phyloP scores from a whole-genome alignment of 2,113 vertebrate genomes.

The Mohoua ochrocephala region DNA sequence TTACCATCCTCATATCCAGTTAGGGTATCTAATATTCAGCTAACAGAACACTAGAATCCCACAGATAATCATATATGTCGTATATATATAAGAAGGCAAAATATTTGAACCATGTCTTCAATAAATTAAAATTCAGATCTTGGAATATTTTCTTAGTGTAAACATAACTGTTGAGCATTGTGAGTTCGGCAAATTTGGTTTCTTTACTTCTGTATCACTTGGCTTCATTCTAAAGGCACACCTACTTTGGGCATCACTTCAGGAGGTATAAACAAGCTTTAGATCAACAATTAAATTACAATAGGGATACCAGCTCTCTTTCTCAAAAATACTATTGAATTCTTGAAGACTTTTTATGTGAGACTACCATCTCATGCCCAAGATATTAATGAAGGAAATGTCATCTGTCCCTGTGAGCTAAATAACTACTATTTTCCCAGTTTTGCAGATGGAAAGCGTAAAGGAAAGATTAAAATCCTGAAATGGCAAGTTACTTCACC shows the following conservation, averaged over 20 bases:
- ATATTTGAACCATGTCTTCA: not conserved
- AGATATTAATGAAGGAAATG: not conserved
- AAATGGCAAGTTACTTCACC: not conserved
- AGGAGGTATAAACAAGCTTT: not conserved
- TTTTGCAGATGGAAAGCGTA: not conserved
- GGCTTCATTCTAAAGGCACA: not conserved
- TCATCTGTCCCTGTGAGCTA: not conserved
- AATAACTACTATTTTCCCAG: not conserved
- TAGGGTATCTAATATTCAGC: not conserved
- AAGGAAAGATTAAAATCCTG: not conserved
- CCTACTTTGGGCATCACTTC: not conserved
- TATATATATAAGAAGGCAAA: not conserved
- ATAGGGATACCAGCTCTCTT: not conserved
- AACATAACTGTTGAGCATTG: not conserved
- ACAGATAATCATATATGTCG: not conserved
- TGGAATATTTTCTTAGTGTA: not conserved
- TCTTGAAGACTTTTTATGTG: not conserved
- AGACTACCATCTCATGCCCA: not conserved
- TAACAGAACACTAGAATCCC: not conserved
- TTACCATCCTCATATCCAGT: not conserved
- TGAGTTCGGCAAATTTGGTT: not conserved
- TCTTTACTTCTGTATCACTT: not conserved
- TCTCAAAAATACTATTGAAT: not conserved
- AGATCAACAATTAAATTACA: not conserved
- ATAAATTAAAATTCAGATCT: not conserved